Evolutionary conservation across 2,797 vertebrate genomes (phyloP).

Genomic region (Prunella strophiata): DNA sequence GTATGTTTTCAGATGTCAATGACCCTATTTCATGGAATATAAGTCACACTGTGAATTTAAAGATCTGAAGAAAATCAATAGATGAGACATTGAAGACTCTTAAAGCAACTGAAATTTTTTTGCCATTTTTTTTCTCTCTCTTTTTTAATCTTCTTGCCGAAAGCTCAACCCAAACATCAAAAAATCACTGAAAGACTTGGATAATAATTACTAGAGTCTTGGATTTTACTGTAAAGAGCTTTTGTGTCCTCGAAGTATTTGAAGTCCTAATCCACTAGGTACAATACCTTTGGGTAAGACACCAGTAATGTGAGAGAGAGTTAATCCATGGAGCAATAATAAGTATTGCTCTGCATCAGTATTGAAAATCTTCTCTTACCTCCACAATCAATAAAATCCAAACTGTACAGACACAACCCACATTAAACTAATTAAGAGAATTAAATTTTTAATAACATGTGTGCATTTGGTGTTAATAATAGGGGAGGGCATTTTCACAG

Average conservation of each 20-base stretch:
- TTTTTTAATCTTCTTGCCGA: conserved; percentile 57
- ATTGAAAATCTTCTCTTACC: conserved; percentile 21
- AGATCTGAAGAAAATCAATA: conserved; percentile 74
- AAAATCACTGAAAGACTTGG: conserved; percentile 65
- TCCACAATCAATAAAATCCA: conserved; percentile 48
- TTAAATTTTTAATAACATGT: conserved; percentile 41
- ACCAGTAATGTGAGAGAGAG: conserved; percentile 5
- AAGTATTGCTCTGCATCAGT: conserved; percentile 13
- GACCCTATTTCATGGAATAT: conserved; percentile 77
- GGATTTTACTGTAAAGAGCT: conserved; percentile 65
- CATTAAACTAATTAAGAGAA: conserved; percentile 35
- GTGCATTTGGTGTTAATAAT: not conserved
- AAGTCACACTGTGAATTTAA: conserved; percentile 76
- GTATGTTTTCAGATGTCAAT: conserved; percentile 71
- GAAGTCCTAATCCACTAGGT: conserved; percentile 75
- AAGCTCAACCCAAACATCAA: conserved; percentile 67
- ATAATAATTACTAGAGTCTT: conserved; percentile 72
- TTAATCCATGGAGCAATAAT: conserved; percentile 54
- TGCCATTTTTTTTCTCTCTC: not conserved
- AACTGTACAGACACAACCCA: conserved; percentile 32
- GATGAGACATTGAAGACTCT: conserved; percentile 61
- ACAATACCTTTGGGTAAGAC: conserved; percentile 50
- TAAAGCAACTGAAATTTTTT: conserved; percentile 53
- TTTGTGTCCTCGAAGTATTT: conserved; percentile 67
- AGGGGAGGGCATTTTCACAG: not conserved